phyloP scores from a whole-genome alignment of 1,140 invertebrate genomes.

The Luehdorfia chinensis region DNA sequence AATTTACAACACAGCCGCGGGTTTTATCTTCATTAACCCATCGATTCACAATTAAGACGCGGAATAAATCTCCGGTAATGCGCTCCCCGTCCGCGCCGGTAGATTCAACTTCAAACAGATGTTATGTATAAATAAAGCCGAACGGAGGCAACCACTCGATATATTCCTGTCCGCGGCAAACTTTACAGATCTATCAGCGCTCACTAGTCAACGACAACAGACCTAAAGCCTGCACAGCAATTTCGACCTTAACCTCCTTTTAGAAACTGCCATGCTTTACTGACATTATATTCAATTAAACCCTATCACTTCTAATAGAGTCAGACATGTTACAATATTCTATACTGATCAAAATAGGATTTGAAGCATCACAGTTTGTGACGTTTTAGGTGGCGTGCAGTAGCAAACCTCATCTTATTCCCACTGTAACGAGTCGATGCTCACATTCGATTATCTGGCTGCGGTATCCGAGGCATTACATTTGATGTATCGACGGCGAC shows the following conservation, averaged over 20 bases:
- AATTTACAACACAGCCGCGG: slow-evolving; percentile 75
- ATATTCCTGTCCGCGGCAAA: slow-evolving; percentile 76
- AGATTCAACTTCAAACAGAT: slow-evolving; percentile 75
- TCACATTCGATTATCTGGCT: slow-evolving; percentile 75
- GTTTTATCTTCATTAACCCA: slow-evolving; percentile 78
- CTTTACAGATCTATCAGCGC: slow-evolving; percentile 73
- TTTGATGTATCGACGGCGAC: slow-evolving; percentile 73
- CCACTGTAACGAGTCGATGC: slow-evolving; percentile 73
- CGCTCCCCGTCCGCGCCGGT: slow-evolving; percentile 69
- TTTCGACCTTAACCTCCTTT: slow-evolving; percentile 39
- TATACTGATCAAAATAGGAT: slow-evolving; percentile 39
- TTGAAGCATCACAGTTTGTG: slow-evolving; percentile 31
- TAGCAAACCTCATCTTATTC: slow-evolving; percentile 70
- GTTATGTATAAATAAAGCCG: slow-evolving; percentile 76
- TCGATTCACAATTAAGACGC: slow-evolving; percentile 77
- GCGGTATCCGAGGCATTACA: slow-evolving; percentile 75
- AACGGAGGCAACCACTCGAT: slow-evolving; percentile 74
- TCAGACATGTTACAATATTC: slow-evolving; percentile 19
- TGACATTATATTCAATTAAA: background rate
- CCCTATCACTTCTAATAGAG: background rate
- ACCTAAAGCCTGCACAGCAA: slow-evolving; percentile 29
- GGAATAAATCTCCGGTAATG: slow-evolving; percentile 76
- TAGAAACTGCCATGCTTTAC: slow-evolving; percentile 4
- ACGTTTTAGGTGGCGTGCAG: slow-evolving; percentile 32
- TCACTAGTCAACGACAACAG: slow-evolving; percentile 48